Evolutionary conservation across 2,888 invertebrate genomes (phyloP), one percentile per base, ranked within the genome.

Genomic region (Tromatobia lineatoria): DNA sequence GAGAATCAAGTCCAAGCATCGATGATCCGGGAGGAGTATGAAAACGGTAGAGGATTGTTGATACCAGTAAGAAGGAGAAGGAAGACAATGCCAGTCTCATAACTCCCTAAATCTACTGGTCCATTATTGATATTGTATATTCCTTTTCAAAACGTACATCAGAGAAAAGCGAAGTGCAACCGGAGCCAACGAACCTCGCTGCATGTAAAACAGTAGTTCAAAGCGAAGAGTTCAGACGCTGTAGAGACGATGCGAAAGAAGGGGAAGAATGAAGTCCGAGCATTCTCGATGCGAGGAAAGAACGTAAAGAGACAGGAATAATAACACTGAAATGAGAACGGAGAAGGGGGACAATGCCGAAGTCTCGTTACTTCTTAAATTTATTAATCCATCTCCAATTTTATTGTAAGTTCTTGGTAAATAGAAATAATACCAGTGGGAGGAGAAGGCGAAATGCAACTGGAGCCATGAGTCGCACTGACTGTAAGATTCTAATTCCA

Each of bases 351-450:
- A 67, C 70, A 54, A 52, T 50, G 47, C 78, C 75, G 45, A 47
- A 70, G 70, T 45, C 76, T 73, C 69, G 59, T 82, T 80, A 75
- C 80, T 77, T 64, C 47, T 74, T 73, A 64, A 85, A 87, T 85
- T 82, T 77, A 84, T 85, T 84, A 84, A 85, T 82, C 84, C 82
- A 66, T 80, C 80, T 71, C 70, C 80, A 76, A 83, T 80, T 84
- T 82, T 81, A 85, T 82, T 82, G 87, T 84, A 81, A 47, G 54
- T 59, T 75, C 45, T 80, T 20, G 34, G 54, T 52, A 52, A 82
- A 82, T 54, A n/a, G n/a, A n/a, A n/a, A n/a, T n/a, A n/a, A 64
- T 66, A 76, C 70, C 80, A 80, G 74, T 6, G 81, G 79, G 69
- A 38, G 8, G 7, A 38, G 34, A 38, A 38, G 70, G 69, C 75